phyloP scores from a whole-genome alignment of 2,113 vertebrate genomes.

The Telmatochromis sp. region DNA sequence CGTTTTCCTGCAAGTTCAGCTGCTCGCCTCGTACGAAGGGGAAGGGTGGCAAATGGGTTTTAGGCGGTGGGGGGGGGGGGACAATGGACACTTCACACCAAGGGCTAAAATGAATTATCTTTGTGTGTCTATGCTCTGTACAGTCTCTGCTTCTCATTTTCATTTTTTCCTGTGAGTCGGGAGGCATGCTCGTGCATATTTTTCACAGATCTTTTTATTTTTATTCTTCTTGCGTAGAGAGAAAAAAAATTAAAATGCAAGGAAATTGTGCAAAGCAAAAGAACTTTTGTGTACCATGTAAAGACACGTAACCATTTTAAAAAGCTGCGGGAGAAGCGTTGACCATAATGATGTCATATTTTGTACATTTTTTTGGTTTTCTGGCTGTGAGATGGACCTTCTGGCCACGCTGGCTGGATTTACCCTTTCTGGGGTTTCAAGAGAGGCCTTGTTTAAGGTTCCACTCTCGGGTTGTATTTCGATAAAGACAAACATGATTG shows the following conservation, averaged over 20 bases:
- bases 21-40: constrained; percentile 29
- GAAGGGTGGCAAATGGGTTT: not conserved
- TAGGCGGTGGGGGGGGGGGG: not conserved
- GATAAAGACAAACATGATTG: constrained; percentile 3
- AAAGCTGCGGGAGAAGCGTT: not conserved
- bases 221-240: not conserved
- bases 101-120: constrained; percentile 73
- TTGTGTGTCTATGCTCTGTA: constrained; percentile 63
- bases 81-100: constrained; percentile 65
- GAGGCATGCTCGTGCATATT: constrained; percentile 40
- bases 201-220: not conserved
- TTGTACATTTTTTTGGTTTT: not conserved
- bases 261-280: constrained; percentile 23
- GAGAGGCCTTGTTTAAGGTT: not conserved
- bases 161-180: constrained; percentile 7
- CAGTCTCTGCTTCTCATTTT: constrained; percentile 42
- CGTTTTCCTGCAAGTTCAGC: constrained; percentile 31
- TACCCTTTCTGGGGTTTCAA: not conserved
- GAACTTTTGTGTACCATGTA: constrained; percentile 4
- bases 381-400: constrained; percentile 33
- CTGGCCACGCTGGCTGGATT: not conserved
- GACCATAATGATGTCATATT: constrained; percentile 40
- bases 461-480: not conserved
- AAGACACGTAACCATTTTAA: not conserved
- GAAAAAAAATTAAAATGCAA: constrained; percentile 17